phyloP scores from a whole-genome alignment of 2,888 invertebrate species.

The Macaria notata region DNA sequence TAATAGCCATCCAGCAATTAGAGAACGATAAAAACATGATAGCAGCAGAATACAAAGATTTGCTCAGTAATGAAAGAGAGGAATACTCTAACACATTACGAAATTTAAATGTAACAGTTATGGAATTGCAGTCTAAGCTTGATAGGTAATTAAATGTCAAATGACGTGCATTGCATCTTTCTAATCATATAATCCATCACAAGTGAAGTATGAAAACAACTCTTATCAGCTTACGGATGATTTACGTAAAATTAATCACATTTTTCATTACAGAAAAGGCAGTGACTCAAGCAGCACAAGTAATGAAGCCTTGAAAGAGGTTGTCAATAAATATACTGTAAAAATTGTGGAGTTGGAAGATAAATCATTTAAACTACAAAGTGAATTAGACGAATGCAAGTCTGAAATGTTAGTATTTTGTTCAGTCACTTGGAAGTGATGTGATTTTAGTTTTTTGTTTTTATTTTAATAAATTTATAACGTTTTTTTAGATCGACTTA shows the following conservation, averaged over 20 bases:
- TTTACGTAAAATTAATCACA: slow-evolving; percentile 32
- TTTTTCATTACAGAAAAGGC: slow-evolving; percentile 54
- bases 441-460: background rate
- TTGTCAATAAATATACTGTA: slow-evolving; percentile 64
- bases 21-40: slow-evolving; percentile 69
- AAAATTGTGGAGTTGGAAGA: slow-evolving; percentile 68
- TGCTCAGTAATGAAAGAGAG: slow-evolving; percentile 76
- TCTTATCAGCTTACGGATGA: slow-evolving; percentile 35
- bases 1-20: slow-evolving; percentile 60
- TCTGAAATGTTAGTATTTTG: slow-evolving; percentile 75
- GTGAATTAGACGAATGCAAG: slow-evolving; percentile 67
- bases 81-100: slow-evolving; percentile 64
- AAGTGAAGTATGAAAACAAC: slow-evolving; percentile 44
- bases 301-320: slow-evolving; percentile 54
- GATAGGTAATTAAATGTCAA: slow-evolving; percentile 51
- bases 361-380: slow-evolving; percentile 66
- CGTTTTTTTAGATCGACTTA: slow-evolving; percentile 49
- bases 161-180: background rate
- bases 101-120: slow-evolving; percentile 56
- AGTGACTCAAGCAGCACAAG: slow-evolving; percentile 47
- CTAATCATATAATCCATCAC: background rate
- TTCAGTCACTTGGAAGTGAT: background rate
- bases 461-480: background rate
- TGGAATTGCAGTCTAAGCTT: slow-evolving; percentile 57
- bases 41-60: slow-evolving; percentile 74